A percentile compares a stretch with the other conserved stretches of the same genome.
phyloP scores from a whole-genome alignment of 1,140 invertebrate species.

The Monomorium pharaonis region DNA sequence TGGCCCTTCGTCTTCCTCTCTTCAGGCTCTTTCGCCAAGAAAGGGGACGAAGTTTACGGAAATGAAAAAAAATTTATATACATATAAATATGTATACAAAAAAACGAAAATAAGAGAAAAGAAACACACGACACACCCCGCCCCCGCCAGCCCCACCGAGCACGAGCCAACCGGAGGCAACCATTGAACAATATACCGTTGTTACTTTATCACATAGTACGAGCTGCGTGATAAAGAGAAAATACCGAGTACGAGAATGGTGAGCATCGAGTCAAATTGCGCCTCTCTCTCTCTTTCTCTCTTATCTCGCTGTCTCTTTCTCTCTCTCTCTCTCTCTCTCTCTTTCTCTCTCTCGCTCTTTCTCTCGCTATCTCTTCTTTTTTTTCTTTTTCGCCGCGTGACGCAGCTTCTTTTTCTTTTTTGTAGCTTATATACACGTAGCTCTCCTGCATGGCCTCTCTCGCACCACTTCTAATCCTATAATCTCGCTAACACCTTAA shows the following conservation, averaged over 20 bases:
- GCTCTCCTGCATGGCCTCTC: slow-evolving; percentile 69
- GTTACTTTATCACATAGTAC: slow-evolving; percentile 73
- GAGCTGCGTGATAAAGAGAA: slow-evolving; percentile 80
- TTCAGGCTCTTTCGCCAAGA: slow-evolving; percentile 21
- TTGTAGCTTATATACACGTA: slow-evolving; percentile 48
- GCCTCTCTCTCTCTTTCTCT: slow-evolving; percentile 67
- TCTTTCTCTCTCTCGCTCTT: slow-evolving; percentile 58
- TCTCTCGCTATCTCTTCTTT: slow-evolving; percentile 47
- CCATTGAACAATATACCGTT: slow-evolving; percentile 70
- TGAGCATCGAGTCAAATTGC: slow-evolving; percentile 83
- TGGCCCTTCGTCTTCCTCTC: slow-evolving; percentile 18
- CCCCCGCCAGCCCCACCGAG: slow-evolving; percentile 84
- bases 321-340: no score
- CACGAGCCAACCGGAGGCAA: slow-evolving; percentile 82
- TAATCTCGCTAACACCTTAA: slow-evolving; percentile 74
- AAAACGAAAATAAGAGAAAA: slow-evolving; percentile 68
- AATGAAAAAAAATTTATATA: background rate
- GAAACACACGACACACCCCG: slow-evolving; percentile 72
- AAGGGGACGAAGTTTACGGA: slow-evolving; percentile 30
- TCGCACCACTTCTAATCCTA: slow-evolving; percentile 64
- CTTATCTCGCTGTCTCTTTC: slow-evolving; percentile 72
- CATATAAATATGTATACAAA: slow-evolving; percentile 15
- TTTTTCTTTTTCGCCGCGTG: slow-evolving; percentile 53
- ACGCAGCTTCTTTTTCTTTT: slow-evolving; percentile 58
- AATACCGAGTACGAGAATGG: slow-evolving; percentile 76